Conservation (phyloP, 2,888 invertebrate species). For the Luperina nickerlii region DNA sequence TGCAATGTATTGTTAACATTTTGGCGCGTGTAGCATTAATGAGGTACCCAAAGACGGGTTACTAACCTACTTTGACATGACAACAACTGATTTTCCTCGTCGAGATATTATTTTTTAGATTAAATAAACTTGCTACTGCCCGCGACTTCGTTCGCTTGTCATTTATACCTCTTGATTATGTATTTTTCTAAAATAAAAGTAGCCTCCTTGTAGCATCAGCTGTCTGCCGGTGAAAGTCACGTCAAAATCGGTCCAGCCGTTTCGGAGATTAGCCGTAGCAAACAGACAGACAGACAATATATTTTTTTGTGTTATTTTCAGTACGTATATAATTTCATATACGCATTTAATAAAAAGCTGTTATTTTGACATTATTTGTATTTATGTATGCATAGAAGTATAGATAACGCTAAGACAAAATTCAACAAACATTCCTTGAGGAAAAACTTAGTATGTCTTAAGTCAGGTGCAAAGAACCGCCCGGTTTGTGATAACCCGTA, state of each 20-base stretch:
- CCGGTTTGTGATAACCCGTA: conserved; percentile 35
- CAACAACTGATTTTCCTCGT: conserved; percentile 32
- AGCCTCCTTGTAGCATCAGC: not conserved
- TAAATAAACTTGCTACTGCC: not conserved
- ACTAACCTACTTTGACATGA: conserved; percentile 32
- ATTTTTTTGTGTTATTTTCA: too few species aligned
- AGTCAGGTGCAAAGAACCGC: not conserved
- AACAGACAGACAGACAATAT: too few species aligned
- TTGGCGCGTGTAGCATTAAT: conserved; percentile 56
- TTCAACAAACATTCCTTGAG: not conserved
- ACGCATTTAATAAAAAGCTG: not conserved
- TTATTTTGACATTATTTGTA: not conserved
- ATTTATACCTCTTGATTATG: not conserved
- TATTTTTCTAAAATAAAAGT: not conserved
- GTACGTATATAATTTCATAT: too few species aligned
- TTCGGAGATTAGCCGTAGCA: too few species aligned
- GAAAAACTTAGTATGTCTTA: not conserved
- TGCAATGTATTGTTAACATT: conserved; percentile 34
- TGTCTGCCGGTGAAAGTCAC: not conserved
- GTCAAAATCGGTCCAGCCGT: not conserved
- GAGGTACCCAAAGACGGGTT: conserved; percentile 20
- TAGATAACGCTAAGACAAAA: not conserved
- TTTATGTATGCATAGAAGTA: not conserved
- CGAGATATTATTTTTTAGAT: not conserved
- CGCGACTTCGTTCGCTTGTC: not conserved